Conservation (phyloP, 2,113 vertebrate species). For the Gallinago undulata region DNA sequence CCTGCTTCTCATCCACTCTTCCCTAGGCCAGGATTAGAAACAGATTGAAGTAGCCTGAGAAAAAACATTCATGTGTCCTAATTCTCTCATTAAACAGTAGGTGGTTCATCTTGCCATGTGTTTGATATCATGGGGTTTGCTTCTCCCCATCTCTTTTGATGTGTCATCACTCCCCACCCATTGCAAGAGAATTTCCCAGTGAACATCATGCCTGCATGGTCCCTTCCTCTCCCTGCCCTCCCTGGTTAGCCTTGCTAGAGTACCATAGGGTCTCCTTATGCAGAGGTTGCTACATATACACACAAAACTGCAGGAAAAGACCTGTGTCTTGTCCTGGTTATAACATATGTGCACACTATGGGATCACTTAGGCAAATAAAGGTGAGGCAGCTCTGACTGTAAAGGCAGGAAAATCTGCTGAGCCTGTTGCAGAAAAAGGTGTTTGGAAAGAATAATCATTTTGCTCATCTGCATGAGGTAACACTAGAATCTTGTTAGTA, state of each 20-base stretch:
- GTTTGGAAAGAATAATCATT: not conserved
- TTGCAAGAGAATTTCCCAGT: not conserved
- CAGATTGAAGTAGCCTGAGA: constrained; percentile 37
- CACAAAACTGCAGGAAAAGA: not conserved
- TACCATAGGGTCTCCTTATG: not conserved
- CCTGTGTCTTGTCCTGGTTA: not conserved
- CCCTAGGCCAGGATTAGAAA: constrained; percentile 2
- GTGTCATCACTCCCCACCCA: not conserved
- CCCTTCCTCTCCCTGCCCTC: not conserved
- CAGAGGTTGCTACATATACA: not conserved
- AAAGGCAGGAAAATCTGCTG: not conserved
- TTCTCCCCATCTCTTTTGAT: not conserved
- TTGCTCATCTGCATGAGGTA: rapidly evolving
- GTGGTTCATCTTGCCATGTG: not conserved
- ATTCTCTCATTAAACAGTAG: not conserved
- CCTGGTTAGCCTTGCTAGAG: not conserved
- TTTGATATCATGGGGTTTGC: not conserved
- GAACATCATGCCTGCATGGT: not conserved
- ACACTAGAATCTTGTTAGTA: not conserved
- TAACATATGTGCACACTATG: rapidly evolving
- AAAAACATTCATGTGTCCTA: not conserved
- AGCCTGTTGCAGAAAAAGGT: not conserved
- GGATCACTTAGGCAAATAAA: not conserved
- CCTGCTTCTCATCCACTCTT: not conserved
- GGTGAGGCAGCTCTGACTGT: not conserved